phyloP scores from a whole-genome alignment of 2,113 vertebrate species.

The Crocuta crocuta region DNA sequence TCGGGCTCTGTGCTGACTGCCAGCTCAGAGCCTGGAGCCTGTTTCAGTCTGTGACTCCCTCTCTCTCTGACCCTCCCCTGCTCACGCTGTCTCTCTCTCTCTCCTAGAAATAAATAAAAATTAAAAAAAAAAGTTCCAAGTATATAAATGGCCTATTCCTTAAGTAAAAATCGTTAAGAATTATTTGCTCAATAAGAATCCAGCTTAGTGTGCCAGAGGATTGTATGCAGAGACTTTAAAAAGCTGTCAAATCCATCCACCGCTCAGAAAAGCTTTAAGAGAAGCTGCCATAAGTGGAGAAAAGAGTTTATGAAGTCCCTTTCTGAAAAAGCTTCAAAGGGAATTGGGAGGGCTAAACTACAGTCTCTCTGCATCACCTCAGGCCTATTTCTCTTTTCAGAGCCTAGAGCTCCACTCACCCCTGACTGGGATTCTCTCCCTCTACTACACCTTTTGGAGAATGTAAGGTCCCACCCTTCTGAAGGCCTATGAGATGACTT shows the following conservation, averaged over 20 bases:
- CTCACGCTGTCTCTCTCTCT: too few species aligned
- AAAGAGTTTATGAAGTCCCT: background rate
- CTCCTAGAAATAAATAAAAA: too few species aligned
- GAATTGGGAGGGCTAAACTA: background rate
- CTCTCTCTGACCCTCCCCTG: too few species aligned
- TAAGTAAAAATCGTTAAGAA: background rate
- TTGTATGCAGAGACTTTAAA: background rate
- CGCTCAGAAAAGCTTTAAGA: background rate
- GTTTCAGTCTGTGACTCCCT: too few species aligned
- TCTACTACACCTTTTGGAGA: background rate
- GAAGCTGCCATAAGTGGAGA: background rate
- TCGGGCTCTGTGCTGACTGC: too few species aligned
- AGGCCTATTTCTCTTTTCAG: background rate
- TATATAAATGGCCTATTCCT: background rate
- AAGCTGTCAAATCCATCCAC: background rate
- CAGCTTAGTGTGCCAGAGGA: background rate
- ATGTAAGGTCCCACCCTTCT: background rate
- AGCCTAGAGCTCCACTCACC: background rate
- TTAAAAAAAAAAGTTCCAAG: background rate
- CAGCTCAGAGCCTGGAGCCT: too few species aligned
- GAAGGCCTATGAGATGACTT: background rate
- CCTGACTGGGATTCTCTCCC: background rate
- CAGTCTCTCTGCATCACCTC: background rate
- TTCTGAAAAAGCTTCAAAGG: conserved; percentile 7
- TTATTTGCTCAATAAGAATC: background rate